Evolutionary conservation across 2,113 vertebrate species (phyloP).

Genomic region (Pterophyllum scalare): DNA sequence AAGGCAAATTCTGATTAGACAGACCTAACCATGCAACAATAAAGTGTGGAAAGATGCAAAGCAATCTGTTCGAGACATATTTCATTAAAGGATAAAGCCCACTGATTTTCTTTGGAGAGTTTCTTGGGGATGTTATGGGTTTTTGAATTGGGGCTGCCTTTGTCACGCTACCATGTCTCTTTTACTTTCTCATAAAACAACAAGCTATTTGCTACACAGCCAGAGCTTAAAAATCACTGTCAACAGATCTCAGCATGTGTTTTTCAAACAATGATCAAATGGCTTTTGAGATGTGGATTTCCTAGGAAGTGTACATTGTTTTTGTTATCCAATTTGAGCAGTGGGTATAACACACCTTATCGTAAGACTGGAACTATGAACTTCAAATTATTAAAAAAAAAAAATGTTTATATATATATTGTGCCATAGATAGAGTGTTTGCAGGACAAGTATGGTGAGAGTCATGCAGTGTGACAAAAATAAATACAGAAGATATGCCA

Average conservation of each 20-base stretch:
- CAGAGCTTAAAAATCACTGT: conserved; percentile 61
- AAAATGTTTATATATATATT: conserved; percentile 6
- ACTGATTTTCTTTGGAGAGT: neutral
- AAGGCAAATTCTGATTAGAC: neutral
- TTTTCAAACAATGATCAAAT: conserved; percentile 70
- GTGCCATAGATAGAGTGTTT: conserved; percentile 15
- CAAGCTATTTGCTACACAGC: conserved; percentile 70
- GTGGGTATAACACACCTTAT: conserved; percentile 36
- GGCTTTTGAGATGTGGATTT: conserved; percentile 55
- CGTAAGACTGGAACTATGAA: conserved; percentile 62
- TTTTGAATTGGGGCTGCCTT: conserved; percentile 58
- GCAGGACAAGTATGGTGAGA: conserved; percentile 36
- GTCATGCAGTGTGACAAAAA: conserved; percentile 58
- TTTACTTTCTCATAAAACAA: conserved; percentile 65
- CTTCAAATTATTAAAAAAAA: conserved; percentile 17
- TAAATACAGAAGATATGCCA: conserved; percentile 61
- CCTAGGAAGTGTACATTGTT: conserved; percentile 55
- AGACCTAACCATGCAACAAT: neutral
- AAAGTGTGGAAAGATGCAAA: neutral
- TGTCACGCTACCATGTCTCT: conserved; percentile 49
- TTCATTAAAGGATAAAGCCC: neutral
- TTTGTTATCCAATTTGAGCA: conserved; percentile 61
- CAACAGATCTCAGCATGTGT: conserved; percentile 66
- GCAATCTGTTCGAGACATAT: neutral
- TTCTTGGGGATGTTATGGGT: conserved; percentile 7